Percentiles rank a stretch among this genome's conserved stretches.
Evolutionary conservation across 2,888 invertebrate genomes (phyloP).

Genomic region (Dinocampus coccinellae): DNA sequence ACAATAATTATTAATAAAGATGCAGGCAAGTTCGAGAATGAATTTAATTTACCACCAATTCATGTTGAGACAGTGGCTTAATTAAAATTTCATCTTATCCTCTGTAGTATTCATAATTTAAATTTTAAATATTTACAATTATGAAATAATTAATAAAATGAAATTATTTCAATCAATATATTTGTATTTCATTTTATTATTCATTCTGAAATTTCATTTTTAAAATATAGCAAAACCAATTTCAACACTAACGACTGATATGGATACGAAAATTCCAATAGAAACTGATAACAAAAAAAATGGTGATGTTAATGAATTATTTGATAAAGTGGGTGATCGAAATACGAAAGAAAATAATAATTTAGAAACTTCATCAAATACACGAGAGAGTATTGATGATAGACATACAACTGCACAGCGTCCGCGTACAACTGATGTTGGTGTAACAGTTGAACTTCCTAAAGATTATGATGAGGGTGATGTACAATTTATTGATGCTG

Average conservation of each 20-base stretch:
- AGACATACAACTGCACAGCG: constrained; percentile 35
- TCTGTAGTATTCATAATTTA: background rate
- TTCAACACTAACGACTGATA: constrained; percentile 49
- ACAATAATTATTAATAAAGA: constrained; percentile 55
- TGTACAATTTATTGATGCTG: constrained; percentile 47
- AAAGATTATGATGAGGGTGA: constrained; percentile 37
- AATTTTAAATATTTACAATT: background rate
- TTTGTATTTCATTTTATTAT: background rate
- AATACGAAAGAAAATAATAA: constrained; percentile 31
- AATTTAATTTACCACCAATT: constrained; percentile 40
- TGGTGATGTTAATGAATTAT: constrained; percentile 48
- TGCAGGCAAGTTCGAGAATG: constrained; percentile 54
- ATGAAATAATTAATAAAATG: constrained; percentile 2
- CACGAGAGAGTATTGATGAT: constrained; percentile 32
- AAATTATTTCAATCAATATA: background rate
- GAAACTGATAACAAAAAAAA: constrained; percentile 23
- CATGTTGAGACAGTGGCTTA: constrained; percentile 39
- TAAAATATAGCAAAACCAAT: constrained; percentile 33
- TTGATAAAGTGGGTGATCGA: constrained; percentile 49
- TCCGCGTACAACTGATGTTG: constrained; percentile 35
- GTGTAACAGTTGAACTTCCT: constrained; percentile 13
- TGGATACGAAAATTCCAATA: constrained; percentile 50
- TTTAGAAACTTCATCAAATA: constrained; percentile 16
- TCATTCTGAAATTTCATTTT: constrained; percentile 10
- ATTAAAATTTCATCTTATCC: background rate